Conservation (phyloP, 1,140 invertebrate species). For the Brachionus koreanus region DNA sequence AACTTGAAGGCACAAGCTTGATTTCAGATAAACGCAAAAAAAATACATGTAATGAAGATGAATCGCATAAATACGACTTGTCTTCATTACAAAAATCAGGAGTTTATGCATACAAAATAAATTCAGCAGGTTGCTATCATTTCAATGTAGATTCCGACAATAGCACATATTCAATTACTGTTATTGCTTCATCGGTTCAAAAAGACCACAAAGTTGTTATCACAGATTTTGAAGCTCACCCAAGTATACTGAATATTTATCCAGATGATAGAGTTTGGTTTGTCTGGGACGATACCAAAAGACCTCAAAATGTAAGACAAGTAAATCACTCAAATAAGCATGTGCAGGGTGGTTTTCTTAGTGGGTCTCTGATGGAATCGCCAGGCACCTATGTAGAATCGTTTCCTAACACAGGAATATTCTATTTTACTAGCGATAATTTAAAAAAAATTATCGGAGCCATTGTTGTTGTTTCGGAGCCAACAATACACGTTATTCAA, state of each 20-base stretch:
- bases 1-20: conserved; percentile 48
- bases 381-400: conserved; percentile 56
- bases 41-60: background rate
- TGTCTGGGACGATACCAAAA: conserved; percentile 57
- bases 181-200: conserved; percentile 39
- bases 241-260: conserved; percentile 53
- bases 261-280: conserved; percentile 58
- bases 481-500: conserved; percentile 54
- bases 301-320: conserved; percentile 57
- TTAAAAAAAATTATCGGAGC: conserved; percentile 54
- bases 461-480: conserved; percentile 54
- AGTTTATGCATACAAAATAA: background rate
- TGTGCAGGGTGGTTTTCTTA: conserved; percentile 54
- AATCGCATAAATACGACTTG: background rate
- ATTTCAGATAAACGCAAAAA: conserved; percentile 47
- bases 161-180: background rate
- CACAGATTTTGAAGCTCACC: conserved; percentile 57
- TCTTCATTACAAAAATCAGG: background rate
- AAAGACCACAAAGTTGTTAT: conserved; percentile 58
- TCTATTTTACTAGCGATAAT: conserved; percentile 54
- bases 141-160: background rate
- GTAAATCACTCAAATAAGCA: conserved; percentile 52
- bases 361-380: conserved; percentile 53
- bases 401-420: conserved; percentile 54
- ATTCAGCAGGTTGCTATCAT: conserved; percentile 28